Conservation (phyloP, 2,797 vertebrate species). For the Lepus oiostolus region DNA sequence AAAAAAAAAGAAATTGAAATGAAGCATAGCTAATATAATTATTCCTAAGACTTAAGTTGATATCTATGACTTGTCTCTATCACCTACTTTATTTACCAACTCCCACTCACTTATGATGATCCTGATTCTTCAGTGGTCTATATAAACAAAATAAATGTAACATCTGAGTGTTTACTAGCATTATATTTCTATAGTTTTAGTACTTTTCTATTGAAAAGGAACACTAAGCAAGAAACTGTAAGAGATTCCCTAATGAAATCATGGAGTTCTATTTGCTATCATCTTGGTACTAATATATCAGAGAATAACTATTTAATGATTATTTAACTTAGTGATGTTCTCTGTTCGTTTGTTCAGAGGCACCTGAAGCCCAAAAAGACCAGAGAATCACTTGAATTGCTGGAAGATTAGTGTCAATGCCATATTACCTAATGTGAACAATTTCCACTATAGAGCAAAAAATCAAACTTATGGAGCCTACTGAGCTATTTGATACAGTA, state of each 20-base stretch:
- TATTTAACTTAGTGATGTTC: too few relatives aligned
- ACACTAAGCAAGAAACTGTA: not conserved
- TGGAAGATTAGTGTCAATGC: not conserved
- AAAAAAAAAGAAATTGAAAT: not conserved
- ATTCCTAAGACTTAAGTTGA: not conserved
- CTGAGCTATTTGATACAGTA: not conserved
- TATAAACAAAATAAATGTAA: not conserved
- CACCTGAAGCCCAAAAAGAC: not conserved
- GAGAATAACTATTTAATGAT: not conserved
- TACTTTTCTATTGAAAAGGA: not conserved
- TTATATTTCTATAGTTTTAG: not conserved
- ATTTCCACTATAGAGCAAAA: not conserved
- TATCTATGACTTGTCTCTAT: not conserved
- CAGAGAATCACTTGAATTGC: not conserved
- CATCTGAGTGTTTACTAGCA: rapidly evolving
- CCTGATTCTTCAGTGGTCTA: not conserved
- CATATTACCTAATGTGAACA: not conserved
- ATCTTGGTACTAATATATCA: not conserved
- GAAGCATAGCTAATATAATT: not conserved
- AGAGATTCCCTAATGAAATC: not conserved
- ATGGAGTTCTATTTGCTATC: not conserved
- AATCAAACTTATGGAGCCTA: not conserved
- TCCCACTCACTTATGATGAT: not conserved
- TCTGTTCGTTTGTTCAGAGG: not conserved
- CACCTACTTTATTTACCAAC: not conserved